Evolutionary conservation across 1,140 invertebrate species (phyloP), one percentile per base, ranked within the genome.

Genomic region (Tetramorium parvispinum): DNA sequence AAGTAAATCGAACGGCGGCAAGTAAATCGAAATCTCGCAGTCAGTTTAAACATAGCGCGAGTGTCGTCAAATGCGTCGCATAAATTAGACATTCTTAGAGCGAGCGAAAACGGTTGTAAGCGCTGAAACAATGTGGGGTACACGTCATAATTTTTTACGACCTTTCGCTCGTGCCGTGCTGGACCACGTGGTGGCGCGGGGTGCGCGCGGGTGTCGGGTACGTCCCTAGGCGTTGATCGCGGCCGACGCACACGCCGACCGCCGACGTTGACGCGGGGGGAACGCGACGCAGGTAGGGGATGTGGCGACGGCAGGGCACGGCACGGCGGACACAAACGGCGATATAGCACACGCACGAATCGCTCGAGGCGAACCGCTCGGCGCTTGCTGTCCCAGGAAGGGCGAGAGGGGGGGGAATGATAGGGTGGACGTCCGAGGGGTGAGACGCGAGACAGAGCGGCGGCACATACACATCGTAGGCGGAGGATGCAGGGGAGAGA

Each of bases 301-400:
- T 89, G 88, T 89, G 87, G 88, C 88, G 88, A 89, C 88, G 88
- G 85, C 76, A 88, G 83, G 79, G 88, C 85, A 88, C 89, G 57
- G 79, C 87, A 46, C 43, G 51, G 51, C 43, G 43, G 78, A 79
- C 32, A 85, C 68, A 88, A 85, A 89, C 88, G 87, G 85, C 87
- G 87, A 89, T 81, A 89, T 86, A 89, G 87, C 88, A 78, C 88
- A 89, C 86, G 83, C 76, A 85, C 87, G 88, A 78, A 83, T 90
- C 88, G 91, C 91, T 91, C 89, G 92, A 90, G 91, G 91, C 89
- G 86, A 89, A 88, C 86, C 92, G 91, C 86, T 90, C 91, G 70
- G 32, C 92, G 91, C 87, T 90, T 91, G 70, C 73, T 66, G 85
- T 71, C 65, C 85, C 87, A 89, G 90, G 90, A 89, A 85, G 73